Conservation (phyloP, 2,113 vertebrate species). For the Sorex araneus region DNA sequence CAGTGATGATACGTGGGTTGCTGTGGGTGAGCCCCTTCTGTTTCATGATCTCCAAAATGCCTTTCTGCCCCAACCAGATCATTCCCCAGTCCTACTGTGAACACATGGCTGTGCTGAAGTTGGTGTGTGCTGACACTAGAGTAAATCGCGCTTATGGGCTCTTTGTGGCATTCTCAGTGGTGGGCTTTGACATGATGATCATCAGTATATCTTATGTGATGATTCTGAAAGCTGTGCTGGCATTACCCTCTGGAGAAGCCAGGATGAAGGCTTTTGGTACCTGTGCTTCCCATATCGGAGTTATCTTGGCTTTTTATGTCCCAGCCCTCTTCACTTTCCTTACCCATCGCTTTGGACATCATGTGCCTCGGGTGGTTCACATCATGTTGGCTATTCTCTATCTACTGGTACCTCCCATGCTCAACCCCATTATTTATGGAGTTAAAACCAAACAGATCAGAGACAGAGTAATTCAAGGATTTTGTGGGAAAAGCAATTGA, state of each 20-base stretch:
- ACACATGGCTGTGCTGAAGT: constrained; percentile 83
- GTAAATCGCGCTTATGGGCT: neutral
- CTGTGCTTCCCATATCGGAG: neutral
- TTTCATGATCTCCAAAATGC: constrained; percentile 76
- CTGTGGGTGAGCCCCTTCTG: constrained; percentile 73
- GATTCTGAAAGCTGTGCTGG: neutral
- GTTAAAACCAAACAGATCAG: neutral
- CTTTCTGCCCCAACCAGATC: constrained; percentile 65
- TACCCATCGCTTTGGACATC: neutral
- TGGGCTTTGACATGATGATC: neutral
- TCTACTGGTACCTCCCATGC: neutral
- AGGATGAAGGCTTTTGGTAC: neutral
- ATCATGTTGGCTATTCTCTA: neutral
- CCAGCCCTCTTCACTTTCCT: neutral
- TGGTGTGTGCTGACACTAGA: constrained; percentile 78
- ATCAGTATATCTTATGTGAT: neutral
- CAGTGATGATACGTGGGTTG: constrained; percentile 69
- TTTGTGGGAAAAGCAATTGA: neutral
- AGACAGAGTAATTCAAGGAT: neutral
- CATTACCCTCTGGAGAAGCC: neutral
- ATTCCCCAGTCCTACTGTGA: constrained; percentile 81
- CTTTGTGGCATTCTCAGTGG: neutral
- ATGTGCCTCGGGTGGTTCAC: neutral
- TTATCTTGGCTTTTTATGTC: neutral
- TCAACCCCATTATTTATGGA: neutral